Evolutionary conservation across 1,140 invertebrate species (phyloP).

Genomic region (Pararge aegeria): DNA sequence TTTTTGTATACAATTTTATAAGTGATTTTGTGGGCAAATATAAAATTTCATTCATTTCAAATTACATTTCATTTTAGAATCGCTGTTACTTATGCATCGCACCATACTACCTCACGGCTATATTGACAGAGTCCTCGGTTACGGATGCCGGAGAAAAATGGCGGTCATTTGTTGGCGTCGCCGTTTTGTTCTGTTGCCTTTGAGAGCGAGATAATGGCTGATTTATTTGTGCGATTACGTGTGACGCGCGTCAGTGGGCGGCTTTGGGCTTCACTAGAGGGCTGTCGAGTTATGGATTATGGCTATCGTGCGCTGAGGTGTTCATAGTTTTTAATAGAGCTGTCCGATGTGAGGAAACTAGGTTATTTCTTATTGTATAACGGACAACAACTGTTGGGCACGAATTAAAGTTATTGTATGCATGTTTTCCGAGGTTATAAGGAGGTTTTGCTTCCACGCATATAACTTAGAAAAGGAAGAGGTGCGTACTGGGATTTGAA

Average conservation of each 20-base stretch:
- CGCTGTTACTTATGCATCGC: conserved; percentile 33
- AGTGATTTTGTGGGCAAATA: too few species aligned
- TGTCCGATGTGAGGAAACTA: conserved; percentile 2
- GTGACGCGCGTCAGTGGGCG: conserved; percentile 47
- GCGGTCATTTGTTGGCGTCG: conserved; percentile 75
- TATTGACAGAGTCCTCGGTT: conserved; percentile 77
- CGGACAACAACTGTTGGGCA: too few species aligned
- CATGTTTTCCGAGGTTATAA: too few species aligned
- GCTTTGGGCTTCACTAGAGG: conserved; percentile 30
- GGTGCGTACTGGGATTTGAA: too few species aligned
- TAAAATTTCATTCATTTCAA: background rate
- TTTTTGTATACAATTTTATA: too few species aligned
- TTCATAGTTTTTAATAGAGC: conserved; percentile 24
- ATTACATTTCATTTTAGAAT: background rate
- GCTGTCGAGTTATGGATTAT: conserved; percentile 27
- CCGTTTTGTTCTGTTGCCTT: conserved; percentile 73
- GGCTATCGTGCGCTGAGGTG: conserved; percentile 32
- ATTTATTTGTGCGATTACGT: conserved; percentile 71
- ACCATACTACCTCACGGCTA: conserved; percentile 44
- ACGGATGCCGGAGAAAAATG: conserved; percentile 74
- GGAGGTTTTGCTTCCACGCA: too few species aligned
- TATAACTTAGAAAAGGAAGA: too few species aligned
- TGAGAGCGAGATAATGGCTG: conserved; percentile 73
- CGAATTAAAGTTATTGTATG: too few species aligned
- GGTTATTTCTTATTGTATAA: background rate